Base-by-base conservation (phyloP, 2,888 invertebrate species). In the Pseudococcus viburni region DNA sequence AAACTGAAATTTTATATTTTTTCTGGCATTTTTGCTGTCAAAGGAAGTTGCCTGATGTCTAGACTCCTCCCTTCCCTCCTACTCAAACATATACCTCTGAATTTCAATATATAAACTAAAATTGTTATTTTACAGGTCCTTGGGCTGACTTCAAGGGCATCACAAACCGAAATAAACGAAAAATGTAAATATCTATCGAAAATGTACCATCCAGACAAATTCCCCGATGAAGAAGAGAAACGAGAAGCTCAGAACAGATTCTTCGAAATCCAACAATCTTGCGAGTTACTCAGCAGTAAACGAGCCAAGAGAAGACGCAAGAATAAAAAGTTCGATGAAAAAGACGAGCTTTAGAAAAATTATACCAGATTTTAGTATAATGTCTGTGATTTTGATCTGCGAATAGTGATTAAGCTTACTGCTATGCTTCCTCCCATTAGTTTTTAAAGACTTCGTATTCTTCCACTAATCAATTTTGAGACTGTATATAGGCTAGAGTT, bases 241-340 rank as follows among this genome's bases (percentile, higher is more conserved):
- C 92, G 93, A 4, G 93, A 92, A 1, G 97, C 97, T 0, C 96
- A 98, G 91, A 95, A 96, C 90, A 94, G 94, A 87, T 98, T 98
- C 91, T 96, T 98, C 93, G 97, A 98, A 91, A 96, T 98, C 89
- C 97, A 98, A 91, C 95, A 96, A 91, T 97, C 98, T 0, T 98
- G 98, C 91, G 97, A 96, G 91, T 95, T 96, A 77, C 92, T 98
- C 0, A 97, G 96, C 11, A 96, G 95, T 90, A 96, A 96, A 90
- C 96, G 97, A 91, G 94, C 94, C 87, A 95, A 95, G 90, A 93
- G 97, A 85, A 94, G 94, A 89, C 93, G 94, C 86, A 94, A 94
- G 89, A 97, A 97, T 91, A 95, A 95, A 90, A 94, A 95, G 51
- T 91, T 90, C 46, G 88, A 89, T 0, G 89, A 22, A 0, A 89